Evolutionary conservation across 2,797 vertebrate species (phyloP).

Genomic region (Urophycis tenuis): DNA sequence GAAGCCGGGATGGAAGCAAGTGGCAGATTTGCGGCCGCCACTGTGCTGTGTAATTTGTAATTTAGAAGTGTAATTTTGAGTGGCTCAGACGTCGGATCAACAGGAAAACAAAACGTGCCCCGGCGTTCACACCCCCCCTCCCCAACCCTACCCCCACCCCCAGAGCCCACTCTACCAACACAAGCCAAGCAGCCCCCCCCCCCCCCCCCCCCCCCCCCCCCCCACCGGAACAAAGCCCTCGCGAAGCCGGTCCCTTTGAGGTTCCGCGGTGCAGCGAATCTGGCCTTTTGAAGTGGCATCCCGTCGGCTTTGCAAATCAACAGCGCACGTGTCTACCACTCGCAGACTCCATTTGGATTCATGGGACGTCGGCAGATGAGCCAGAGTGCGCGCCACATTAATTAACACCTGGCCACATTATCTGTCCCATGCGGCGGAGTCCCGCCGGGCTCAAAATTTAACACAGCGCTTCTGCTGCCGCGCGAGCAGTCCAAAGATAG

Average conservation of each 20-base stretch:
- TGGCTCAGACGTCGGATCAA: slow-evolving; percentile 43
- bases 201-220: slow-evolving; percentile 26
- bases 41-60: slow-evolving; percentile 31
- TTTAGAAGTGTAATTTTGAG: slow-evolving; percentile 16
- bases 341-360: slow-evolving; percentile 59
- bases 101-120: slow-evolving; percentile 50
- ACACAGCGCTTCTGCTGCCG: slow-evolving; percentile 52
- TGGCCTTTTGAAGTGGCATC: slow-evolving; percentile 59
- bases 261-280: slow-evolving; percentile 49
- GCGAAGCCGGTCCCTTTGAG: slow-evolving; percentile 59
- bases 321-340: slow-evolving; percentile 34
- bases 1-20: slow-evolving; percentile 20
- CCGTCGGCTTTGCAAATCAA: slow-evolving; percentile 53
- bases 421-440: slow-evolving; percentile 62
- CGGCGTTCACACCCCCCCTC: slow-evolving; percentile 11
- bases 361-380: slow-evolving; percentile 45
- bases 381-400: slow-evolving; percentile 59
- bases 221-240: slow-evolving; percentile 51
- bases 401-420: slow-evolving; percentile 72
- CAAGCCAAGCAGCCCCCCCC: slow-evolving; percentile 48
- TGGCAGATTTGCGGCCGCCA: slow-evolving; percentile 30
- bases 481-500: slow-evolving; percentile 15
- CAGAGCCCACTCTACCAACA: slow-evolving; percentile 36
- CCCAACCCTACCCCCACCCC: neutral
- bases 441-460: slow-evolving; percentile 60